A percentile compares a stretch with the other conserved stretches of the same genome.
phyloP scores from a whole-genome alignment of 1,140 invertebrate genomes.

The Thereuonema tuberculata region DNA sequence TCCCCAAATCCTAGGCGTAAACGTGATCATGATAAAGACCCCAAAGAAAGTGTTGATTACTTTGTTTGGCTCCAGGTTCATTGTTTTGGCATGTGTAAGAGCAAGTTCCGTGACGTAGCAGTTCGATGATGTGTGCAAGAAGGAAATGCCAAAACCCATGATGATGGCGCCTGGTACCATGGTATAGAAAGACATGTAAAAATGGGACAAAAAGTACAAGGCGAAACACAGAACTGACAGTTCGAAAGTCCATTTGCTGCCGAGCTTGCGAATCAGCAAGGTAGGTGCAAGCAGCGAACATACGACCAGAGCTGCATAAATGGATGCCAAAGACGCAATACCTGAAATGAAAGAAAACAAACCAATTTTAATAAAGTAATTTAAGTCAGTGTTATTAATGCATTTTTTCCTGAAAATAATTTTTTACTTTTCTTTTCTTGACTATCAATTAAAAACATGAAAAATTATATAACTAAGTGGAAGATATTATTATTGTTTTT shows the following conservation, averaged over 20 bases:
- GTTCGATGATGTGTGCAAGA: not conserved
- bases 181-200: constrained; percentile 76
- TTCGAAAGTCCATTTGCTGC: constrained; percentile 89
- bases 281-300: constrained; percentile 64
- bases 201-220: constrained; percentile 84
- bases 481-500: no score
- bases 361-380: no score
- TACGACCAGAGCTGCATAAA: not conserved
- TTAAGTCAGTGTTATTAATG: no score
- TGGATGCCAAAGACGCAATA: constrained; percentile 1
- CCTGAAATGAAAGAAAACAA: no score
- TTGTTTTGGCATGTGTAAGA: not conserved
- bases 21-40: constrained; percentile 95
- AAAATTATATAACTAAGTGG: no score
- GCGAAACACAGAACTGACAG: constrained; percentile 81
- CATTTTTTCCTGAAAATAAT: no score
- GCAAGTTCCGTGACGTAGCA: not conserved
- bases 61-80: constrained; percentile 43
- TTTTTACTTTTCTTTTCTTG: no score
- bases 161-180: constrained; percentile 78
- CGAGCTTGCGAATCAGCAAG: constrained; percentile 70
- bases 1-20: constrained; percentile 86
- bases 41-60: constrained; percentile 92
- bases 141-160: constrained; percentile 52
- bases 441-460: no score